These are phyloP conservation scores for Myrmophylax atrothorax DNA, from an alignment of 2,113 vertebrate species.

Conservation along the genomic window DNA sequence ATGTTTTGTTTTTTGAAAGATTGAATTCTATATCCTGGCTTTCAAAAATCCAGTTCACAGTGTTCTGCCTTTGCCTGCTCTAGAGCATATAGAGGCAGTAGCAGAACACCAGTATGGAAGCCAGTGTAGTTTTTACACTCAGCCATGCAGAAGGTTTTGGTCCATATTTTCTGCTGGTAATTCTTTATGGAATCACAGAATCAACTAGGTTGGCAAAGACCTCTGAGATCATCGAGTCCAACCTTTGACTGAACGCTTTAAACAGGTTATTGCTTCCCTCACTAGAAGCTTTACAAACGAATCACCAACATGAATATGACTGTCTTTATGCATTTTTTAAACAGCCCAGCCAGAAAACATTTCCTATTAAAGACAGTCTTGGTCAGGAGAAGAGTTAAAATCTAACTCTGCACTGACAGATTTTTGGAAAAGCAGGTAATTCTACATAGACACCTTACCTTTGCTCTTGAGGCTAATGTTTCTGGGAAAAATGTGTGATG, in stretches of 20 bases:
- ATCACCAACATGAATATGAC: neutral
- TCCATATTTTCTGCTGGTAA: neutral
- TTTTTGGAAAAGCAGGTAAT: neutral
- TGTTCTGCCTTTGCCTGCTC: neutral
- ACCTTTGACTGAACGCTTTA: too few species aligned
- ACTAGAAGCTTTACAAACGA: neutral
- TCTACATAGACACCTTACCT: neutral
- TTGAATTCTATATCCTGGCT: neutral
- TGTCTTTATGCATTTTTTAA: neutral
- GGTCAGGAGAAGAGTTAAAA: neutral
- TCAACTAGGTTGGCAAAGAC: too few species aligned
- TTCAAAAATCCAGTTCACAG: neutral
- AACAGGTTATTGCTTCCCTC: neutral
- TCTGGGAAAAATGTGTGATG: neutral
- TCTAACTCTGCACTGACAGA: neutral
- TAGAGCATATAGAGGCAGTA: neutral
- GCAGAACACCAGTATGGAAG: neutral
- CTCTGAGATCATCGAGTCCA: too few species aligned
- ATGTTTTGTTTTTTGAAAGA: neutral
- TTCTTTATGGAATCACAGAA: neutral
- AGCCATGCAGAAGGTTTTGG: neutral
- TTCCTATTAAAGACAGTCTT: neutral
- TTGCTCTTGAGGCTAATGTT: neutral
- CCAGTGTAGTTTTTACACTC: neutral
- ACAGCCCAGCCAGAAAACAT: neutral